Percentiles rank a stretch among this genome's conserved stretches.
These are phyloP conservation scores for Micromys minutus DNA, from an alignment of 2,113 vertebrate genomes.

Conservation along the genomic window DNA sequence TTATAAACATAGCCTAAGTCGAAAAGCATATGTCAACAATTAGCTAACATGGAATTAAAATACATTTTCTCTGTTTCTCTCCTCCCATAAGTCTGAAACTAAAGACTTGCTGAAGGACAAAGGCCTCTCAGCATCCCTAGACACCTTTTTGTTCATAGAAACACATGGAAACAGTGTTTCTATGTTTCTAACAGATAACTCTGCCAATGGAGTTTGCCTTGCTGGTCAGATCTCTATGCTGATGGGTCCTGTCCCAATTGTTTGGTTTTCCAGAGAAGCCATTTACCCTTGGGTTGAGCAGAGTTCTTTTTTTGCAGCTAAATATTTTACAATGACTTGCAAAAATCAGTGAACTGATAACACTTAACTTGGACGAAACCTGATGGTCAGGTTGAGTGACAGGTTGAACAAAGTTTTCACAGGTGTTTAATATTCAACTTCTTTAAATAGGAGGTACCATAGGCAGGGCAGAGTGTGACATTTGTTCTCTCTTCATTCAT, in stretches of 20 bases:
- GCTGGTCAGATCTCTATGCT: neutral
- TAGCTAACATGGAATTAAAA: conserved; percentile 34
- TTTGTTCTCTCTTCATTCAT: neutral
- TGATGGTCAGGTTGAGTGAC: neutral
- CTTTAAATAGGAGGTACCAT: neutral
- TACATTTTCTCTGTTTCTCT: neutral
- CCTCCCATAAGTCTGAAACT: neutral
- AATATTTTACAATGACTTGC: neutral
- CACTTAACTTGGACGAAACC: neutral
- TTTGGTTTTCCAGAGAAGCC: conserved; percentile 16
- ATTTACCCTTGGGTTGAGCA: neutral
- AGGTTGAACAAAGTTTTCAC: conserved; percentile 11
- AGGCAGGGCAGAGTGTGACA: neutral
- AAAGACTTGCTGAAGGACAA: conserved; percentile 56
- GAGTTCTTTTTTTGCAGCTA: neutral
- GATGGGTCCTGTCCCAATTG: neutral
- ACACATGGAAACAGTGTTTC: neutral
- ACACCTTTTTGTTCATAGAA: conserved; percentile 10
- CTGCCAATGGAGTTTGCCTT: neutral
- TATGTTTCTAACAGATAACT: neutral
- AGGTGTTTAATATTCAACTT: conserved; percentile 13
- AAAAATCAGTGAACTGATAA: neutral
- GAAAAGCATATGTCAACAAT: conserved; percentile 56
- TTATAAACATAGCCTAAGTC: conserved; percentile 52
- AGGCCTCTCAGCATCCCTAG: neutral